These are phyloP conservation scores for Hycleus cichorii DNA, from an alignment of 1,140 invertebrate species.

Conservation along the genomic window DNA sequence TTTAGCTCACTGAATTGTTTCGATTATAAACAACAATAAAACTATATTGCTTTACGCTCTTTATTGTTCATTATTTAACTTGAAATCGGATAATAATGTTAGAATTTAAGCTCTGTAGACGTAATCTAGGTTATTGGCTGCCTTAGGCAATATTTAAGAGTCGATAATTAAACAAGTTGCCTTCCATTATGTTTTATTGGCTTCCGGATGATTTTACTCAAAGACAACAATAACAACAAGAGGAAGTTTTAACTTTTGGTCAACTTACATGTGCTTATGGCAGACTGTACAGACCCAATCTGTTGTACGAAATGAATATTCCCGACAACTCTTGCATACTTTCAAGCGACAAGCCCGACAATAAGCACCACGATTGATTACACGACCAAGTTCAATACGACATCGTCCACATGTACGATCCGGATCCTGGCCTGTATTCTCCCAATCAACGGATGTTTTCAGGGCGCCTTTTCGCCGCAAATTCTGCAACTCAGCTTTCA, in stretches of 20 bases:
- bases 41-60: no score
- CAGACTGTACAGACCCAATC: constrained; percentile 71
- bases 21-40: no score
- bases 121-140: no score
- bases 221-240: no score
- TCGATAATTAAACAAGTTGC: no score
- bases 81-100: no score
- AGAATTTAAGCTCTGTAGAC: no score
- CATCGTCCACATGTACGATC: constrained; percentile 62
- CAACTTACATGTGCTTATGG: constrained; percentile 68
- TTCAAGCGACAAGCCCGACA: constrained; percentile 61
- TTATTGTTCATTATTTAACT: no score
- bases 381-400: constrained; percentile 58
- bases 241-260: background rate
- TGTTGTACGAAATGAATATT: constrained; percentile 49
- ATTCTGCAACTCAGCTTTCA: constrained; percentile 56
- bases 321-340: constrained; percentile 67
- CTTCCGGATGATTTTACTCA: no score
- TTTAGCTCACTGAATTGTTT: no score
- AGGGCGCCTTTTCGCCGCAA: constrained; percentile 52
- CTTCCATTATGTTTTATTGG: no score
- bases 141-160: no score
- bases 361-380: constrained; percentile 65
- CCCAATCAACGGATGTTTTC: constrained; percentile 38
- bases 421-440: constrained; percentile 40